Evolutionary conservation across 2,797 vertebrate species (phyloP), one percentile per base, ranked within the genome.

Genomic region (Rachycentron canadum): DNA sequence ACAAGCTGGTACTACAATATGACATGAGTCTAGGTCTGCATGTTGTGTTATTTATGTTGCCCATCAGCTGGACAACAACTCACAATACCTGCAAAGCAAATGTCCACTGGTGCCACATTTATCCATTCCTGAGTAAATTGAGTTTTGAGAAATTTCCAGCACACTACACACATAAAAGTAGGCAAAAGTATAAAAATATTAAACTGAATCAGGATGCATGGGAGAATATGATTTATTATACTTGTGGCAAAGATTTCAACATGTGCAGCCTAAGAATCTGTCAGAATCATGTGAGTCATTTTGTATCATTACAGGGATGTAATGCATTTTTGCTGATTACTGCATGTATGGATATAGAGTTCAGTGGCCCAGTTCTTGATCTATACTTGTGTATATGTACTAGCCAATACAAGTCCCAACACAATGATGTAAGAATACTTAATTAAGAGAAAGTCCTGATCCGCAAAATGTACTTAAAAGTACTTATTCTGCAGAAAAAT

Each of bases 281-380:
- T 28, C 3, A 2, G 21, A 43, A 28, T 23, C 41, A 66, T 11
- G 8, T 66, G 47, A 69, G 66, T 50, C 57, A 57, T 65, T 65
- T 56, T 79, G 69, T 58, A 74, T 73, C 38, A 70, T 34, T 78
- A 47, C 47, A 69, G 52, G 25, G 17, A 56, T 34, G 32, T 47
- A 47, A 61, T 55, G 30, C n/a, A 56, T 63, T 68, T 69, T 14
- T 59, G 30, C 68, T 49, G 23, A 73, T 23, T 57, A 14, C 16
- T 52, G 50, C 5, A 2, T 30, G 50, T 56, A 12, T 41, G 28
- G 26, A 50, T 26, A 25, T 19, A 19, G 17, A 16, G 52, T 30
- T 41, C 25, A 23, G 8, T 7, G 7, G 52, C 17, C 45, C 26
- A 38, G 26, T 50, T 59, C 23, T 28, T 10, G 17, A 49, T 66